Evolutionary conservation across 2,797 vertebrate genomes (phyloP).

Genomic region (Anomalospiza imberbis): DNA sequence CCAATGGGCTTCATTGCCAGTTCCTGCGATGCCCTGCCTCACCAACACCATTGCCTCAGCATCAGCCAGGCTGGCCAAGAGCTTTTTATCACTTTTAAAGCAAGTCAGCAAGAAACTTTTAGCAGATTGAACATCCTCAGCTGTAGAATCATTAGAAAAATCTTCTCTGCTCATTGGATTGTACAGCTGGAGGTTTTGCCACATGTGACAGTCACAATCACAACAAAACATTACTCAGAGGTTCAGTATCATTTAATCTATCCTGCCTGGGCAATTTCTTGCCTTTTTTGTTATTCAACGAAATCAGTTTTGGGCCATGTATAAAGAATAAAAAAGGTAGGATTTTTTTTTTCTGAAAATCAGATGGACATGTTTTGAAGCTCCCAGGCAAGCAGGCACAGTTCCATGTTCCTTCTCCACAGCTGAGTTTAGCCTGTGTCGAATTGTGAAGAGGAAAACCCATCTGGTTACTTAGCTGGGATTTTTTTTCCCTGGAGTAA

Average conservation of each 20-base stretch:
- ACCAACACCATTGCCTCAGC: neutral
- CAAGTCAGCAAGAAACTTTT: slow-evolving; percentile 8
- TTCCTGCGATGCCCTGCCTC: slow-evolving; percentile 5
- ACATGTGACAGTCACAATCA: neutral
- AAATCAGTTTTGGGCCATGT: neutral
- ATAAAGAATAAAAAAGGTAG: neutral
- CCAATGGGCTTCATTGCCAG: neutral
- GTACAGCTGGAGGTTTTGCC: neutral
- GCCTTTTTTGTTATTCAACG: neutral
- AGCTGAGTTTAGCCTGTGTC: neutral
- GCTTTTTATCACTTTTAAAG: slow-evolving; percentile 11
- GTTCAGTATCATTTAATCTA: neutral
- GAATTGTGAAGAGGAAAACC: neutral
- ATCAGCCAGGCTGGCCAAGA: neutral
- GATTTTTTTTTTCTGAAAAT: neutral
- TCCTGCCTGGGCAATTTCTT: neutral
- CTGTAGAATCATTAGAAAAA: neutral
- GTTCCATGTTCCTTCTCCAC: neutral
- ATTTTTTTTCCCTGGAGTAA: neutral
- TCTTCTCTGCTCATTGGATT: neutral
- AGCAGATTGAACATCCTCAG: neutral
- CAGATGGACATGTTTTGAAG: neutral
- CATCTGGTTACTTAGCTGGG: neutral
- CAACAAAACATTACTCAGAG: neutral
- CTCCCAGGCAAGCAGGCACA: neutral